Evolutionary conservation across 2,888 invertebrate genomes (phyloP).

Genomic region (Sthenelais limicola): DNA sequence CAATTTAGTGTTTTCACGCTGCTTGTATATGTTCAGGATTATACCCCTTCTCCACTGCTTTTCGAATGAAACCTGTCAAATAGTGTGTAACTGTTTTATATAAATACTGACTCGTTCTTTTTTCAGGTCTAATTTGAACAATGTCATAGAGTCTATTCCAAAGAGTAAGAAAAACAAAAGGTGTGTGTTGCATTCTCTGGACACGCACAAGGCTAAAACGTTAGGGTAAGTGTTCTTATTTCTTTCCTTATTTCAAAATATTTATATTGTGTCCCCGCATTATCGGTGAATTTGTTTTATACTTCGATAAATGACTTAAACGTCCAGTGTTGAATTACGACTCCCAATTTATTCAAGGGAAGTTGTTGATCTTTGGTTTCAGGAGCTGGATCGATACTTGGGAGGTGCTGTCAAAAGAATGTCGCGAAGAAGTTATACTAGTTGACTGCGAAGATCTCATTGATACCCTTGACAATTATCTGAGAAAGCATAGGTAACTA

Average conservation of each 20-base stretch:
- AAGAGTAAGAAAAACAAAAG: slow-evolving; percentile 90
- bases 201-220: slow-evolving; percentile 76
- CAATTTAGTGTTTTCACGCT: background rate
- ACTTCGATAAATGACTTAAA: background rate
- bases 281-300: background rate
- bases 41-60: background rate
- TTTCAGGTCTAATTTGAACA: slow-evolving; percentile 64
- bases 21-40: background rate
- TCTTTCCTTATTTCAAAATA: too few species aligned
- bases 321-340: background rate
- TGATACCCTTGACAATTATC: slow-evolving; percentile 89
- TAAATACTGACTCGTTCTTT: too few species aligned
- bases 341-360: background rate
- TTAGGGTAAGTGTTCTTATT: slow-evolving; percentile 70
- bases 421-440: slow-evolving; percentile 79
- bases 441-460: slow-evolving; percentile 89
- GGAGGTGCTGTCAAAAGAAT: slow-evolving; percentile 74
- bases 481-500: slow-evolving; percentile 85
- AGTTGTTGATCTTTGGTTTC: slow-evolving; percentile 26
- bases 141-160: slow-evolving; percentile 74
- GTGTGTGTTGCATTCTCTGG: slow-evolving; percentile 90
- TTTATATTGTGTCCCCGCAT: too few species aligned
- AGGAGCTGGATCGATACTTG: slow-evolving; percentile 74
- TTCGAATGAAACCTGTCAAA: background rate
- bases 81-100: background rate